Evolutionary conservation across 2,888 invertebrate species (phyloP), one percentile per base, ranked within the genome.

Genomic region (Dysmachus trigonus): DNA sequence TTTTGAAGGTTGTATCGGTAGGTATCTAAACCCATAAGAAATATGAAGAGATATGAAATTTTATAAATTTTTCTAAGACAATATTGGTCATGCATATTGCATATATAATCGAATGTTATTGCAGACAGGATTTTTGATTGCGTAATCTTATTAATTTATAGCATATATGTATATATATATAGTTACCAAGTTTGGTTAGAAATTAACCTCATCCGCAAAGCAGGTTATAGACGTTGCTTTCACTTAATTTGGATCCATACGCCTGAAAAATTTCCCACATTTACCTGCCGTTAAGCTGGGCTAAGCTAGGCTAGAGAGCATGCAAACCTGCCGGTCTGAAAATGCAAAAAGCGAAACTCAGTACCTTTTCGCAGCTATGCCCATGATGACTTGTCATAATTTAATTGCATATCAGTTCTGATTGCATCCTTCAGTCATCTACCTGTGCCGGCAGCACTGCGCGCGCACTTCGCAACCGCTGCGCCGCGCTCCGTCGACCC

Each of bases 321-420:
- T 27, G 62, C 2, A 10, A 62, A 62, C 27, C 27, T 7, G 27
- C 22, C n/a, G n/a, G n/a, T n/a, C 27, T 22, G 10, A 27, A 22
- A 22, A 22, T 62, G 62, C 27, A 62, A 62, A 62, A 62, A 62
- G 27, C 27, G 62, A 62, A 62, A 62, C 62, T 62, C 62, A 22
- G 10, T 27, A 62, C 62, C 62, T 27, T 62, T 62, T 62, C 31
- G n/a, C 73, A 73, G 18, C 18, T 27, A n/a, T 73, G n/a, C 35
- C 31, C 2, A 30, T 79, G 79, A 79, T 79, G 51, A 30, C 79
- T 79, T 38, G 79, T 47, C 31, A 35, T 79, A 27, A 51, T 41
- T 38, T 31, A 47, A 79, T 47, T 79, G 79, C 31, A 51, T 31
- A 79, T 79, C 27, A 79, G 79, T 79, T 79, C 47, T 51, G 79